phyloP scores from a whole-genome alignment of 2,888 invertebrate species.

The Protula sp. region DNA sequence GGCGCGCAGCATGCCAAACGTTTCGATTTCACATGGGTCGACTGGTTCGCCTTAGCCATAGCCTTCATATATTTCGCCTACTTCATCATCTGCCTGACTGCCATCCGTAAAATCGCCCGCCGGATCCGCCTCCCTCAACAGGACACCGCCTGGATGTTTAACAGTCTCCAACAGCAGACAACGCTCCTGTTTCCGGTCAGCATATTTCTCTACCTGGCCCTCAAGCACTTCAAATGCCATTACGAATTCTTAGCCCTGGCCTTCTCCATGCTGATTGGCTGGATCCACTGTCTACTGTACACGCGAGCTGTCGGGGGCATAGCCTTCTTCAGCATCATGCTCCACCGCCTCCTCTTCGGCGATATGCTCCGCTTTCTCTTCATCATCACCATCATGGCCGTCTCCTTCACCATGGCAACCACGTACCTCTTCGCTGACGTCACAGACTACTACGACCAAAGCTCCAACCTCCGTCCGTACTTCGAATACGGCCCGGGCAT shows the following conservation, averaged over 20 bases:
- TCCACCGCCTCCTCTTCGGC: not conserved
- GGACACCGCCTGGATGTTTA: not conserved
- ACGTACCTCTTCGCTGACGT: not conserved
- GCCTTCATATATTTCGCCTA: not conserved
- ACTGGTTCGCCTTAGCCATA: not conserved
- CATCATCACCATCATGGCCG: not conserved
- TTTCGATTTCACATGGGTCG: not conserved
- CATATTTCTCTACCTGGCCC: not conserved
- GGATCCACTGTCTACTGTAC: not conserved
- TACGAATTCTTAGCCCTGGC: not conserved
- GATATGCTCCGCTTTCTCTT: not conserved
- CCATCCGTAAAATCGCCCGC: not conserved
- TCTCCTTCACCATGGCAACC: not conserved
- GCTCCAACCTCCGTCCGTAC: no score
- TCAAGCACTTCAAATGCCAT: not conserved
- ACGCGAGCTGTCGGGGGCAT: not conserved
- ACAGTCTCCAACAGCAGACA: not conserved
- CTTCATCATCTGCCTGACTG: not conserved
- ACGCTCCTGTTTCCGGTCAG: not conserved
- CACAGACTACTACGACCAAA: not conserved
- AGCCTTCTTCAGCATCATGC: not conserved
- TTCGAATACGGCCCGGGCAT: not conserved
- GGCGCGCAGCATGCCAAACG: not conserved
- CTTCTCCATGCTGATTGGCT: not conserved
- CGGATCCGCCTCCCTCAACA: not conserved